Evolutionary conservation across 2,113 vertebrate species (phyloP).

Genomic region (Choloepus hoffmanni): DNA sequence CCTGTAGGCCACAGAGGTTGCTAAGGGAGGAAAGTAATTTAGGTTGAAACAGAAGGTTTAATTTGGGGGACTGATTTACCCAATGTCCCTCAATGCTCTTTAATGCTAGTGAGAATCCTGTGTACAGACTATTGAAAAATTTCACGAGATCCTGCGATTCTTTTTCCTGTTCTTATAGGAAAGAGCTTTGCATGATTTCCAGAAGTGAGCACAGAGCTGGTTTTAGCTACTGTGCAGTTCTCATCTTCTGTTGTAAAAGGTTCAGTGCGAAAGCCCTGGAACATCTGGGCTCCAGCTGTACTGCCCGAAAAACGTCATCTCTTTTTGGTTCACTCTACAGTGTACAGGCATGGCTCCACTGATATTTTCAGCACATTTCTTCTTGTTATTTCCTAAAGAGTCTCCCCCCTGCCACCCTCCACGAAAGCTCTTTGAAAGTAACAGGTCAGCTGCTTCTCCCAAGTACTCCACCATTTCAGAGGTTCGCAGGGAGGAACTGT

Average conservation of each 20-base stretch:
- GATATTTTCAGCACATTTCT: neutral
- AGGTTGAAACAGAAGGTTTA: neutral
- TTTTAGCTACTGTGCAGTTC: neutral
- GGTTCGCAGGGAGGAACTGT: neutral
- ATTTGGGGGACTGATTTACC: neutral
- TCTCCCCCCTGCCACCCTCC: no score
- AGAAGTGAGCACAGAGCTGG: neutral
- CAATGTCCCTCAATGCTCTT: neutral
- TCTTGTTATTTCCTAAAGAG: neutral
- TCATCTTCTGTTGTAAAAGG: slow-evolving; percentile 1
- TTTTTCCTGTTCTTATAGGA: neutral
- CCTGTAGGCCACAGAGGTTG: neutral
- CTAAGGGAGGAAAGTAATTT: neutral
- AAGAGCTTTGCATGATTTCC: neutral
- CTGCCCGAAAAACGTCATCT: neutral
- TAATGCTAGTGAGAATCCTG: neutral
- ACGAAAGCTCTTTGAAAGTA: neutral
- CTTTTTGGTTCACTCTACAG: neutral
- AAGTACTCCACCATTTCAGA: neutral
- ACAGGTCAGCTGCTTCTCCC: neutral
- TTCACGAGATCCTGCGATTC: neutral
- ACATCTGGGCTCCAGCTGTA: neutral
- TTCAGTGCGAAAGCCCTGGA: neutral
- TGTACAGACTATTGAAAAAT: neutral
- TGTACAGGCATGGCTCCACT: neutral